A percentile compares a stretch with the other conserved stretches of the same genome.
Evolutionary conservation across 2,888 invertebrate species (phyloP).

Genomic region (Acanthoscelides obtectus): DNA sequence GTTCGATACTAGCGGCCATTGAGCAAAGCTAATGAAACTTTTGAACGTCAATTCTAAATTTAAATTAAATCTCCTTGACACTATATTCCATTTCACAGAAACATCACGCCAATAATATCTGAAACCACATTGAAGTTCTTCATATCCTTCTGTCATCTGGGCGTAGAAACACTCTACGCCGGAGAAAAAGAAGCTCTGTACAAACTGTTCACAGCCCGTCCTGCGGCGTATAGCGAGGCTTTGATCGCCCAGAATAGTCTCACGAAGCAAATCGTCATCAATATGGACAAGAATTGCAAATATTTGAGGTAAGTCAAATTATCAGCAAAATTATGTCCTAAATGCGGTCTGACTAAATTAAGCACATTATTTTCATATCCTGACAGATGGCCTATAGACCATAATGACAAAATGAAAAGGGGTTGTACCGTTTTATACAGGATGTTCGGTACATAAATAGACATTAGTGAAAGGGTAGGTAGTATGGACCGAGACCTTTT

Average conservation of each 20-base stretch:
- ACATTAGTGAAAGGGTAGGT: too few relatives aligned
- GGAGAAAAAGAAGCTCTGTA: slow-evolving; percentile 16
- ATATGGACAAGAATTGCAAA: slow-evolving; percentile 12
- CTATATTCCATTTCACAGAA: slow-evolving; percentile 45
- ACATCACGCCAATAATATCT: slow-evolving; percentile 34
- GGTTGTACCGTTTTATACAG: too few relatives aligned
- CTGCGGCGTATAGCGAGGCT: slow-evolving; percentile 6
- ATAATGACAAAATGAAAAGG: too few relatives aligned
- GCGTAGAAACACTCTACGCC: slow-evolving; percentile 18
- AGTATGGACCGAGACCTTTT: too few relatives aligned
- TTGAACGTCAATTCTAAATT: too few relatives aligned
- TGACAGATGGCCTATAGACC: too few relatives aligned
- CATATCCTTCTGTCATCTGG: slow-evolving; percentile 18
- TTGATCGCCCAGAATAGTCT: background rate
- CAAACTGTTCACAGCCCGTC: slow-evolving; percentile 20
- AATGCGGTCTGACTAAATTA: background rate
- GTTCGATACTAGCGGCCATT: too few relatives aligned
- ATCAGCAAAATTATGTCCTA: too few relatives aligned
- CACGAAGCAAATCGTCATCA: slow-evolving; percentile 14
- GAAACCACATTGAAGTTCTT: slow-evolving; percentile 20
- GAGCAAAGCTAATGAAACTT: too few relatives aligned
- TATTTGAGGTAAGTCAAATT: slow-evolving; percentile 17
- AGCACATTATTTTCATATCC: background rate
- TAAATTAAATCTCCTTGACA: too few relatives aligned
- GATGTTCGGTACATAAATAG: too few relatives aligned